phyloP scores from a whole-genome alignment of 2,888 invertebrate species.

The Cerastis leucographa region DNA sequence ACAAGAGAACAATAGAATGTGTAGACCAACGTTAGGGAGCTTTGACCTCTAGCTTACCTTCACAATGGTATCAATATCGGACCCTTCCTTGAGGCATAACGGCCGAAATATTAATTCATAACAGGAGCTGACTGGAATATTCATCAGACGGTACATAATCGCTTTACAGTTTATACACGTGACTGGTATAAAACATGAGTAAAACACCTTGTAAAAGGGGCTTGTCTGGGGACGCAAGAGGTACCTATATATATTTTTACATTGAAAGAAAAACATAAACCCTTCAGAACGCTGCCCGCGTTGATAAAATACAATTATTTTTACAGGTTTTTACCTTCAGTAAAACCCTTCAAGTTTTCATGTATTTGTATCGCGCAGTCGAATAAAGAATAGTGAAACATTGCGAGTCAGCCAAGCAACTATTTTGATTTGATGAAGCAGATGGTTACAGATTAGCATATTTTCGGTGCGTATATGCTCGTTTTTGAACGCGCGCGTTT shows the following conservation, averaged over 20 bases:
- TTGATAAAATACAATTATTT: neutral
- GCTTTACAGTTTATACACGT: neutral
- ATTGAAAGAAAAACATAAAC: neutral
- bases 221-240: neutral
- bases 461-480: neutral
- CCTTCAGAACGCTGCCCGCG: neutral
- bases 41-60: conserved; percentile 9
- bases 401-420: neutral
- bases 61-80: conserved; percentile 1
- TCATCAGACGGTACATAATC: neutral
- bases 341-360: neutral
- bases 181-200: neutral
- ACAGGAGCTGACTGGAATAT: conserved; percentile 6
- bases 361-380: neutral
- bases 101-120: conserved; percentile 18
- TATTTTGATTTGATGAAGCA: neutral
- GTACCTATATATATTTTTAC: neutral
- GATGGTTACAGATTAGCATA: neutral
- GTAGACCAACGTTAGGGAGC: neutral
- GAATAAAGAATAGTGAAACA: neutral
- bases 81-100: conserved; percentile 22
- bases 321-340: no score
- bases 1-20: conserved; percentile 28
- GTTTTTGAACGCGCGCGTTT: neutral
- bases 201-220: neutral